phyloP scores from a whole-genome alignment of 1,140 invertebrate species.

The Eumaeus atala region DNA sequence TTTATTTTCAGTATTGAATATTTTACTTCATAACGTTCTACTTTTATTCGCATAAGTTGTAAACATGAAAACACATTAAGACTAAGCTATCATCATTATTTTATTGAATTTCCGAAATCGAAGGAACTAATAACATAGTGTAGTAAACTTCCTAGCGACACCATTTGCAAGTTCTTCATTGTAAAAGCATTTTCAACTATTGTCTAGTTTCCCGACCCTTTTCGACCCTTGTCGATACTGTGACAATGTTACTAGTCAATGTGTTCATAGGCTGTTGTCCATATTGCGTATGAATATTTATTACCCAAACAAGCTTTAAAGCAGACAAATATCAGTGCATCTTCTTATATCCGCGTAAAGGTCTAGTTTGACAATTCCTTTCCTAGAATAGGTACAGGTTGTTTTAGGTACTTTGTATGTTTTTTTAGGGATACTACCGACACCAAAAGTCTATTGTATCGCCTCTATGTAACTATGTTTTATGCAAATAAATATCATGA shows the following conservation, averaged over 20 bases:
- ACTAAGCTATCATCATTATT: too few species aligned
- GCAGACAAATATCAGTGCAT: not conserved
- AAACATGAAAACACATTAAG: too few species aligned
- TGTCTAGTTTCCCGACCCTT: constrained; percentile 50
- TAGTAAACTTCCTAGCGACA: constrained; percentile 36
- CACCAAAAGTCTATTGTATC: too few species aligned
- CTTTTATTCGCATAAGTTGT: too few species aligned
- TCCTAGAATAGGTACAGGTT: too few species aligned
- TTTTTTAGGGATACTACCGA: too few species aligned
- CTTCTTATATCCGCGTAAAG: not conserved
- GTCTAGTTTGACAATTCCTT: too few species aligned
- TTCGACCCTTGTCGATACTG: constrained; percentile 49
- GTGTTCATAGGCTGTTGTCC: constrained; percentile 55
- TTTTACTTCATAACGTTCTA: too few species aligned
- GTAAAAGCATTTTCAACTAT: constrained; percentile 35
- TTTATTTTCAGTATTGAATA: not conserved
- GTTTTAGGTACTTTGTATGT: too few species aligned
- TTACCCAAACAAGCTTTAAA: constrained; percentile 6
- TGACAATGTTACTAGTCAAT: constrained; percentile 56
- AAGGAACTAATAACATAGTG: too few species aligned
- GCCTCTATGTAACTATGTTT: too few species aligned
- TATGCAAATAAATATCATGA: too few species aligned
- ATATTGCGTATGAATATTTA: constrained; percentile 44
- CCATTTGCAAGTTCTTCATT: constrained; percentile 52
- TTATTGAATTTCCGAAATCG: not conserved